phyloP scores from a whole-genome alignment of 23 tunicate species.

The Pegea sp. region DNA sequence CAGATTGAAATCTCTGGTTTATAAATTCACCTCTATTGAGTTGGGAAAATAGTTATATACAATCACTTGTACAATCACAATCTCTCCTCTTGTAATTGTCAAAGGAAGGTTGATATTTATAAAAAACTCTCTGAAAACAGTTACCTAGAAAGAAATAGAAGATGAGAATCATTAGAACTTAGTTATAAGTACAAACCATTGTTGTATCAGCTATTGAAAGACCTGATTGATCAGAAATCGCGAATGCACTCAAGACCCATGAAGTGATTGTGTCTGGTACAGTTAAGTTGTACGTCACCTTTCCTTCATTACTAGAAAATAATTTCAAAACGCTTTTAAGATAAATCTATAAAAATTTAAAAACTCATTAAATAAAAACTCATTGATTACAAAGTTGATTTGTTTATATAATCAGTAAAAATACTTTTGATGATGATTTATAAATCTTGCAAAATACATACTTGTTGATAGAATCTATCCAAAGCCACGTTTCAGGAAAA shows the following conservation, averaged over 20 bases:
- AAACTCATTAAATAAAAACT: too few species aligned
- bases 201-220: slow-evolving; percentile 29
- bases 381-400: too few species aligned
- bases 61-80: slow-evolving; percentile 44
- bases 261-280: slow-evolving; percentile 87
- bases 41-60: slow-evolving; percentile 48
- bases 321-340: too few species aligned
- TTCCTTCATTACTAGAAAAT: too few species aligned
- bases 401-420: too few species aligned
- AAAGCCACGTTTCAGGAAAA: slow-evolving; percentile 18
- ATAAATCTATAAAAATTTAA: too few species aligned
- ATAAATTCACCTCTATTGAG: slow-evolving; percentile 29
- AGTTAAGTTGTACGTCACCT: slow-evolving; percentile 23
- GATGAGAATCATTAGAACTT: background rate
- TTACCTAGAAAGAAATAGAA: slow-evolving; percentile 28
- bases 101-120: slow-evolving; percentile 54
- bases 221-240: slow-evolving; percentile 48
- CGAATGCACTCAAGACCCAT: slow-evolving; percentile 71
- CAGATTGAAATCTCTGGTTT: too few species aligned
- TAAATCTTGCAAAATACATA: too few species aligned
- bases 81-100: slow-evolving; percentile 42
- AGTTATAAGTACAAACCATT: slow-evolving; percentile 5
- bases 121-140: slow-evolving; percentile 63
- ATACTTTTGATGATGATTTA: too few species aligned
- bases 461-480: slow-evolving; percentile 6